Conservation (phyloP, 2,113 vertebrate species). For the Corythoichthys haematopterus region DNA sequence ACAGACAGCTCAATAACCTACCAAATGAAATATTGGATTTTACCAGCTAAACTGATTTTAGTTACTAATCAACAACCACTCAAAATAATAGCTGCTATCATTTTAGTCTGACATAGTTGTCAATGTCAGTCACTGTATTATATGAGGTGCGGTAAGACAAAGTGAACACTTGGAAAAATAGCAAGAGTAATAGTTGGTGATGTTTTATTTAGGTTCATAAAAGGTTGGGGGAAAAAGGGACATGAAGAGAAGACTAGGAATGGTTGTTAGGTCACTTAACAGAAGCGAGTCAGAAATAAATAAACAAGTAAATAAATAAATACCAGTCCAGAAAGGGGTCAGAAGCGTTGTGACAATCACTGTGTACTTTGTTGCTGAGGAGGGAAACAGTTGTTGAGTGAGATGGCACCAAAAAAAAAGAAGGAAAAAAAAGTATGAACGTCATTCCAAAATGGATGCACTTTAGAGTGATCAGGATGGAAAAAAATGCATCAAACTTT, state of each 20-base stretch:
- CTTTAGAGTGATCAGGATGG: neutral
- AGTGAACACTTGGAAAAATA: constrained; percentile 26
- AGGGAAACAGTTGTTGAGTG: constrained; percentile 77
- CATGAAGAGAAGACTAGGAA: constrained; percentile 48
- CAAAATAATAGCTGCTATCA: constrained; percentile 17
- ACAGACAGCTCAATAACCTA: constrained; percentile 6
- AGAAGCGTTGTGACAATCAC: constrained; percentile 73
- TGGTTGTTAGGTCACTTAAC: constrained; percentile 49
- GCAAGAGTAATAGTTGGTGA: constrained; percentile 48
- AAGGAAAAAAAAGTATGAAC: constrained; percentile 22
- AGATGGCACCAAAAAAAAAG: constrained; percentile 59
- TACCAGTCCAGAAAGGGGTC: constrained; percentile 80
- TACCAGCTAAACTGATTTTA: neutral
- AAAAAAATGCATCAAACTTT: constrained; percentile 38
- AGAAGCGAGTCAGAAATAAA: constrained; percentile 61
- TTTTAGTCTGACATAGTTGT: neutral
- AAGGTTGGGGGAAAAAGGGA: constrained; percentile 33
- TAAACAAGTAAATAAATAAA: constrained; percentile 76
- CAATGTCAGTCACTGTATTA: constrained; percentile 9
- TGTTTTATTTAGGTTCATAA: constrained; percentile 33
- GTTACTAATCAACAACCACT: neutral
- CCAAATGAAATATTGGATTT: neutral
- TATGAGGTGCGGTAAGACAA: constrained; percentile 52
- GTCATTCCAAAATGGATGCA: constrained; percentile 59
- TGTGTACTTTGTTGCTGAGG: constrained; percentile 80